A percentile compares a stretch with the other conserved stretches of the same genome.
Evolutionary conservation across 2,797 vertebrate species (phyloP).

Genomic region (Acanthiza pusilla): DNA sequence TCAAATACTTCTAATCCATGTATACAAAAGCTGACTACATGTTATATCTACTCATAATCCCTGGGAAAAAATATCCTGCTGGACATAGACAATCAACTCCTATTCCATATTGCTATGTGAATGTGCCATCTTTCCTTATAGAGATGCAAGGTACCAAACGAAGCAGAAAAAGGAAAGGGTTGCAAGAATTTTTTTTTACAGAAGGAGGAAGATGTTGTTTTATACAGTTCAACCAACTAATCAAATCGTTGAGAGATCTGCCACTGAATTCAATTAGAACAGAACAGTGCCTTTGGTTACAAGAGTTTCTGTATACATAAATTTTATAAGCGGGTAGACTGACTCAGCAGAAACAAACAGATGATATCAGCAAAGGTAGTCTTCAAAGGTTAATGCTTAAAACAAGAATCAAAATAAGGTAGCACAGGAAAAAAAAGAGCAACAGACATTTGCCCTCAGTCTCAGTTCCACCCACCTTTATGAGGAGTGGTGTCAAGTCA

Average conservation of each 20-base stretch:
- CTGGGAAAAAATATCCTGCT: constrained; percentile 13
- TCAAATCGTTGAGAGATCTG: constrained; percentile 28
- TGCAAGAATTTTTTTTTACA: constrained; percentile 20
- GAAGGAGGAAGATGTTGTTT: constrained; percentile 13
- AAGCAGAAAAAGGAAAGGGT: constrained; percentile 49
- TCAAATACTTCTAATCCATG: neutral
- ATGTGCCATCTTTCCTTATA: constrained; percentile 41
- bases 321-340: constrained; percentile 38
- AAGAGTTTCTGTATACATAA: constrained; percentile 58
- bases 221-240: constrained; percentile 19
- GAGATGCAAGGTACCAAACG: neutral
- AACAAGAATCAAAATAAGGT: constrained; percentile 56
- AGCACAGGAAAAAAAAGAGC: constrained; percentile 28
- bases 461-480: constrained; percentile 50
- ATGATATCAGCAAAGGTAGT: constrained; percentile 66
- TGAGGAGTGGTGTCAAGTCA: constrained; percentile 40
- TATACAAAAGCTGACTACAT: constrained; percentile 34
- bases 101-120: neutral
- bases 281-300: constrained; percentile 62
- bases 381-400: constrained; percentile 63
- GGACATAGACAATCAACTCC: constrained; percentile 49
- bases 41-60: constrained; percentile 35
- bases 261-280: constrained; percentile 55
- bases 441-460: constrained; percentile 48
- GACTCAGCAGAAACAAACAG: constrained; percentile 68